These are phyloP conservation scores for Gymnocypris eckloni DNA, from an alignment of 2,797 vertebrate species.

Conservation along the genomic window DNA sequence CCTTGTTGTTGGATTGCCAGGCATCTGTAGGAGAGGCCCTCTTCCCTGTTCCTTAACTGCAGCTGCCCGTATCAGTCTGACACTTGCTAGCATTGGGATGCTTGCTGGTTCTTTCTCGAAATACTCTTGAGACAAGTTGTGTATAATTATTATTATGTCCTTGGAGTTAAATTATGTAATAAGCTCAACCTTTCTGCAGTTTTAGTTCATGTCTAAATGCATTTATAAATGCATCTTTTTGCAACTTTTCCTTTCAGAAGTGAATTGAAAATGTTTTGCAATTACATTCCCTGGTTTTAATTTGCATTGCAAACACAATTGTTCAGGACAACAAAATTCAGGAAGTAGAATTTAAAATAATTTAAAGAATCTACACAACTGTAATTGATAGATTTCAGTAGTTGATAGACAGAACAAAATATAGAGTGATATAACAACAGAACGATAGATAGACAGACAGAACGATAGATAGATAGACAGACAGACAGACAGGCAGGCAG, in stretches of 20 bases:
- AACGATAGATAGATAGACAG: neutral
- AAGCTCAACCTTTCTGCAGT: constrained; percentile 1
- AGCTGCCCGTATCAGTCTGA: constrained; percentile 52
- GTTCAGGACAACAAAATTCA: neutral
- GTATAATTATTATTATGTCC: neutral
- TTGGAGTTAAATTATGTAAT: neutral
- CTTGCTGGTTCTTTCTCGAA: constrained; percentile 1
- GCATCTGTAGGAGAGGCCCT: constrained; percentile 32
- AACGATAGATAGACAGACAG: neutral
- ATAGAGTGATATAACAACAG: neutral
- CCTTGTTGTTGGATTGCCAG: constrained; percentile 52
- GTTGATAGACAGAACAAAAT: neutral
- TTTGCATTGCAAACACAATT: neutral
- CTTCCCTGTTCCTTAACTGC: constrained; percentile 22
- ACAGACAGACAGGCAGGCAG: too few species aligned
- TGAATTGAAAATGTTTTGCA: neutral
- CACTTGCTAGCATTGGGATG: constrained; percentile 39
- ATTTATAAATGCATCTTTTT: neutral
- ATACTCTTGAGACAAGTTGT: neutral
- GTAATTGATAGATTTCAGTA: neutral
- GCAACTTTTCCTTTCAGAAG: neutral
- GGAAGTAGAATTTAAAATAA: neutral
- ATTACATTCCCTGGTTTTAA: neutral
- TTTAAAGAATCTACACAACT: neutral
- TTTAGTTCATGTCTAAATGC: neutral